Conservation (phyloP, 2,888 invertebrate species). For the Lissonota sp. region DNA sequence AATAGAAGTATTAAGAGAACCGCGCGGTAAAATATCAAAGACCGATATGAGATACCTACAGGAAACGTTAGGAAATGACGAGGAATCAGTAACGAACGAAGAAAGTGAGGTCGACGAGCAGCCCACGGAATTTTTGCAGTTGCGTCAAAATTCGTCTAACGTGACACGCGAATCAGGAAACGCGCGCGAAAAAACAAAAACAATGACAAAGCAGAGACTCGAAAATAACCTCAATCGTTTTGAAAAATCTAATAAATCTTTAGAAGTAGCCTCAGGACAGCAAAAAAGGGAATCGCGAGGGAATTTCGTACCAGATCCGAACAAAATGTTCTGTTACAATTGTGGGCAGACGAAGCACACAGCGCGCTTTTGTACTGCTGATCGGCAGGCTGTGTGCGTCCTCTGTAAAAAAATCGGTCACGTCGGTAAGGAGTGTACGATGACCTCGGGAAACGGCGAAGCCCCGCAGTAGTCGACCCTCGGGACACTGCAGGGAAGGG, state of each 20-base stretch:
- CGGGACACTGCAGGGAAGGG: constrained; percentile 24
- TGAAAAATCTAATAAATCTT: not conserved
- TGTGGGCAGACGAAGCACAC: constrained; percentile 35
- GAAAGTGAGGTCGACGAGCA: not conserved
- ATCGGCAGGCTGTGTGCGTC: constrained; percentile 29
- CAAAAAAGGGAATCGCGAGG: no score
- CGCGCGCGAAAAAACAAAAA: constrained; percentile 13
- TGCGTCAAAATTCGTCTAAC: not conserved
- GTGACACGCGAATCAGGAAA: not conserved
- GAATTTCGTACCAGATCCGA: constrained; percentile 5
- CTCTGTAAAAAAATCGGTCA: constrained; percentile 33
- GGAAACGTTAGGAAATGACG: not conserved
- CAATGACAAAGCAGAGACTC: constrained; percentile 34
- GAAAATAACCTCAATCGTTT: constrained; percentile 39
- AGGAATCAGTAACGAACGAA: not conserved
- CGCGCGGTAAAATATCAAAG: not conserved
- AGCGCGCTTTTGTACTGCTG: constrained; percentile 15
- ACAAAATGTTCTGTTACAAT: constrained; percentile 34
- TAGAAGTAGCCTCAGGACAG: not conserved
- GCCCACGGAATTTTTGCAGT: constrained; percentile 4
- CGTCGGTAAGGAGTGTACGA: constrained; percentile 37
- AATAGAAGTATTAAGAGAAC: not conserved
- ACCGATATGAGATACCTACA: not conserved
- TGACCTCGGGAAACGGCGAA: constrained; percentile 42
- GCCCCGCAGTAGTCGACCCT: constrained; percentile 33